Evolutionary conservation across 1,140 invertebrate genomes (phyloP), one percentile per base, ranked within the genome.

Genomic region (Ylistrum balloti): DNA sequence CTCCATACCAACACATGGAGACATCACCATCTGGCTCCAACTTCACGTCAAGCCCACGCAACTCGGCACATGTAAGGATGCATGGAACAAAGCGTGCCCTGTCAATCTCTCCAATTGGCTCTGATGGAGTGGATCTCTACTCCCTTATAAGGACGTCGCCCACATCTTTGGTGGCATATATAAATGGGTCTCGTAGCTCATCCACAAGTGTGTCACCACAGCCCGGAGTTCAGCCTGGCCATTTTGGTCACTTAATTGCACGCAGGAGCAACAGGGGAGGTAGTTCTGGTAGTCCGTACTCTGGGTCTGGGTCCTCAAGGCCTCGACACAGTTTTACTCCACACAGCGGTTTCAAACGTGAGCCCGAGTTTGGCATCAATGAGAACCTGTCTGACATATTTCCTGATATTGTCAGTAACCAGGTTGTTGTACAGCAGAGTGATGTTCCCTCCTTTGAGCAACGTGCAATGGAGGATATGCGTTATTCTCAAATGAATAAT

Each of bases 61-160:
- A 96, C 87, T 96, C 95, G 5, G 95, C 95, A 86, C 93, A 93
- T 33, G 88, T 93, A n/a, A 91, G 94, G 35, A 89, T 90, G 10
- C 92, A 93, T 33, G 89, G 90, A 13, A 91, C 90, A 35, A 99
- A 99, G 95, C 97, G 99, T 86, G 98, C 99, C 0, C 97, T 99
- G 0, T 99, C 98, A 86, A 98, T 98, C 95, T 99, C 98, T 20
- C 98, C 99, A 0, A 99, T 99, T 94, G 98, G 98, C 0, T 94
- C 95, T 0, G 98, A 99, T 95, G 98, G 98, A 17, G 97, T 99
- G 94, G 98, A 99, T 95, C 91, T 96, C 28, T 98, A 98, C 94
- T 98, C 98, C 94, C 98, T 99, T 97, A 99, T 99, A 93, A 97
- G 99, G 91, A 98, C 99, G 93, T 99, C 98, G 20, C 99, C 99